Evolutionary conservation across 1,140 invertebrate genomes (phyloP).

Genomic region (Ceratina australensis): DNA sequence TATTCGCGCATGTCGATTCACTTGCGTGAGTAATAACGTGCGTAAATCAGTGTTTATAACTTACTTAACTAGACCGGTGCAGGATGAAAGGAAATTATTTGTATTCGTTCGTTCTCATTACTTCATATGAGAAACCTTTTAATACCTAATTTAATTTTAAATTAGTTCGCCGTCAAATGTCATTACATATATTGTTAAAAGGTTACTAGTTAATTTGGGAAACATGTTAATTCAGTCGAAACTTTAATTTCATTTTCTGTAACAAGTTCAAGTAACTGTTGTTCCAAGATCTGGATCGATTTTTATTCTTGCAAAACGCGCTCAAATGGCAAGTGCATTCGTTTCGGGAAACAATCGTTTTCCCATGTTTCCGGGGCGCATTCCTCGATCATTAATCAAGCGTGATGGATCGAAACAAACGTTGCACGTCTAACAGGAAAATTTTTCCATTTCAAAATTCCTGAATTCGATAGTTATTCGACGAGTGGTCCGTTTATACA

Average conservation of each 20-base stretch:
- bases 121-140: too few relatives aligned
- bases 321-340: not conserved
- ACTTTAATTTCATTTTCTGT: not conserved
- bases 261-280: not conserved
- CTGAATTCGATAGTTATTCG: not conserved
- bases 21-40: not conserved
- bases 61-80: not conserved
- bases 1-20: not conserved
- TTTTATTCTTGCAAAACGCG: not conserved
- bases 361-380: conserved; percentile 32
- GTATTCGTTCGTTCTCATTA: too few relatives aligned
- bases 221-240: too few relatives aligned
- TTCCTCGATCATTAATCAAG: conserved; percentile 22
- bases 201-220: too few relatives aligned
- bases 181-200: too few relatives aligned
- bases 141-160: too few relatives aligned
- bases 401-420: not conserved
- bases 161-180: too few relatives aligned
- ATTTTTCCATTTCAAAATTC: not conserved
- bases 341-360: conserved; percentile 30
- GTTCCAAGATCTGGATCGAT: not conserved
- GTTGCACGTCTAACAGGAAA: not conserved
- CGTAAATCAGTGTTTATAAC: conserved; percentile 15
- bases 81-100: too few relatives aligned
- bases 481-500: too few relatives aligned